A percentile compares a stretch with the other conserved stretches of the same genome.
phyloP scores from a whole-genome alignment of 2,888 invertebrate species.

The Adineta ricciae region DNA sequence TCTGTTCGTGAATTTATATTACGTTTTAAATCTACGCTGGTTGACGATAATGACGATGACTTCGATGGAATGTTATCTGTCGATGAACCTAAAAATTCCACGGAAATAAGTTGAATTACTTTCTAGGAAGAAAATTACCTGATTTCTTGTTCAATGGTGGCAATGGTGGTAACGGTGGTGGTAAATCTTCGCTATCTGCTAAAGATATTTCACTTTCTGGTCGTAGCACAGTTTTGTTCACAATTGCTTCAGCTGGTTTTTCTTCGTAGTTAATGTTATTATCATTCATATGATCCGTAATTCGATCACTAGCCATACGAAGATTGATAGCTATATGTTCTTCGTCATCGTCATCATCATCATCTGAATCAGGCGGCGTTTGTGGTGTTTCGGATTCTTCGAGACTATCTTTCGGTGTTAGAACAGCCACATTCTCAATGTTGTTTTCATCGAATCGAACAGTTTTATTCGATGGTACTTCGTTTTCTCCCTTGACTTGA shows the following conservation, averaged over 20 bases:
- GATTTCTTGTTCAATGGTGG: background rate
- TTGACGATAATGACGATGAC: background rate
- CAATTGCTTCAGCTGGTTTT: background rate
- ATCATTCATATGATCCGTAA: background rate
- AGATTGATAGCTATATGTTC: background rate
- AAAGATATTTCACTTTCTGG: background rate
- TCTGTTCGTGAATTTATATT: background rate
- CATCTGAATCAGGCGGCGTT: background rate
- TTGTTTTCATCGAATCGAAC: background rate
- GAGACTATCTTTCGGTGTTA: slow-evolving; percentile 3
- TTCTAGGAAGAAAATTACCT: background rate
- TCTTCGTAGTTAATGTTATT: background rate
- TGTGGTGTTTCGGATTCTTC: background rate
- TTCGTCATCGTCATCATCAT: background rate
- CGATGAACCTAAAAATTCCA: background rate
- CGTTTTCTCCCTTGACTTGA: background rate
- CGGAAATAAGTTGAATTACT: background rate
- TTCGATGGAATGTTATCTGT: background rate
- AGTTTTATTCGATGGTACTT: background rate
- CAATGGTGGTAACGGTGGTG: background rate
- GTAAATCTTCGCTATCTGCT: background rate
- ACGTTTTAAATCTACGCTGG: background rate
- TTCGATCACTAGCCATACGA: background rate
- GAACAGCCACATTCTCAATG: background rate
- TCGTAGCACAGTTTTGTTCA: background rate